phyloP scores from a whole-genome alignment of 2,113 vertebrate species.

The Propithecus coquereli region DNA sequence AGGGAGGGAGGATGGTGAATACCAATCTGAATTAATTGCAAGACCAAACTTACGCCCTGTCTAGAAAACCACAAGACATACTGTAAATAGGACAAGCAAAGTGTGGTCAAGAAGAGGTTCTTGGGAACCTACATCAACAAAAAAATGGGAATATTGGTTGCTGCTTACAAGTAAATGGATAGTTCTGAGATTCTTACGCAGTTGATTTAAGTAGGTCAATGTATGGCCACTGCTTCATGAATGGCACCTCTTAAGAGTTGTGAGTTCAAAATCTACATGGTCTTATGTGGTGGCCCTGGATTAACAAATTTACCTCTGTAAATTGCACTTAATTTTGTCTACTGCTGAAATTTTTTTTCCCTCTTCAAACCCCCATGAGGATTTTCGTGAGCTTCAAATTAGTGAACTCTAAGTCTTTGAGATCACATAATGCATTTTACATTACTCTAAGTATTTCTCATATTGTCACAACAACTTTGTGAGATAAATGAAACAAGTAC shows the following conservation, averaged over 20 bases:
- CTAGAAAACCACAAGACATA: not conserved
- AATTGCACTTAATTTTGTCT: constrained; percentile 28
- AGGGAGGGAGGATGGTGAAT: not conserved
- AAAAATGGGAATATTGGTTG: not conserved
- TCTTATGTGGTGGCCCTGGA: not conserved
- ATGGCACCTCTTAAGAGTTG: not conserved
- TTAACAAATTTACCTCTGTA: not conserved
- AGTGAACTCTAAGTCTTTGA: constrained; percentile 22
- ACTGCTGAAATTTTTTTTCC: constrained; percentile 38
- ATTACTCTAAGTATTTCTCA: too few relatives aligned
- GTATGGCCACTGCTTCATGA: not conserved
- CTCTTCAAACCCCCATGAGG: not conserved
- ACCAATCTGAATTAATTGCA: not conserved
- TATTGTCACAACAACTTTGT: not conserved
- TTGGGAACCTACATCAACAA: constrained; percentile 26
- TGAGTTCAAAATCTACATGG: not conserved
- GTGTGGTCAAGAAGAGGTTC: constrained; percentile 54
- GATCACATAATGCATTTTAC: constrained; percentile 10
- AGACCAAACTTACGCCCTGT: not conserved
- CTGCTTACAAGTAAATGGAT: not conserved
- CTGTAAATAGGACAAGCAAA: constrained; percentile 35
- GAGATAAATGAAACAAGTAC: not conserved
- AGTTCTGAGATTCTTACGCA: constrained; percentile 26
- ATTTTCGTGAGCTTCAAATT: constrained; percentile 34
- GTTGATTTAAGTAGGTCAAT: not conserved